Evolutionary conservation across 2,888 invertebrate species (phyloP).

Genomic region (Laspeyria flexula): DNA sequence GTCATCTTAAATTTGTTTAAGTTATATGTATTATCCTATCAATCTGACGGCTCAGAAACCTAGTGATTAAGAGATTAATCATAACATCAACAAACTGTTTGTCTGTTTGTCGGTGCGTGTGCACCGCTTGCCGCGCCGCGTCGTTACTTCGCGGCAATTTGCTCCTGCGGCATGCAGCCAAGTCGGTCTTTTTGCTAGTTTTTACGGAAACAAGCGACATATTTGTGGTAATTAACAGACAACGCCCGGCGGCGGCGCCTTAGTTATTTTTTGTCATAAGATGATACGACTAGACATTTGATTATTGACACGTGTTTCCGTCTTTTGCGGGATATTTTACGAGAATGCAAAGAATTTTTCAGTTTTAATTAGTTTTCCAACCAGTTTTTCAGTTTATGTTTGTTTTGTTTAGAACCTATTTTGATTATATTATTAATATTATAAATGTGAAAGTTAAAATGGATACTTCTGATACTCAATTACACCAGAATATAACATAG

Average conservation of each 20-base stretch:
- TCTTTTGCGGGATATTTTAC: constrained; percentile 41
- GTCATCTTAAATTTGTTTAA: too few relatives aligned
- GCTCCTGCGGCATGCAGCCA: constrained; percentile 39
- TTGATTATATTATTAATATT: too few relatives aligned
- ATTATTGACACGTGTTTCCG: constrained; percentile 50
- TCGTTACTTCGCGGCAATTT: constrained; percentile 69
- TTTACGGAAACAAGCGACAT: constrained; percentile 59
- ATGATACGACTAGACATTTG: constrained; percentile 25
- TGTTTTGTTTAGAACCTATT: background rate
- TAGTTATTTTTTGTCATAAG: constrained; percentile 44
- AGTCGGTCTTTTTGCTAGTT: constrained; percentile 20
- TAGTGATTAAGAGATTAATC: constrained; percentile 28
- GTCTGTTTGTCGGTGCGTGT: constrained; percentile 55
- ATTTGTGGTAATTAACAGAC: constrained; percentile 82
- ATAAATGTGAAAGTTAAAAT: too few relatives aligned
- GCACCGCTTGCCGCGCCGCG: constrained; percentile 53
- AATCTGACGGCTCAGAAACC: too few relatives aligned
- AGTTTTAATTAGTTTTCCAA: constrained; percentile 35
- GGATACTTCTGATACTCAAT: too few relatives aligned
- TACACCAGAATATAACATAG: too few relatives aligned
- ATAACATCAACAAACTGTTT: constrained; percentile 31
- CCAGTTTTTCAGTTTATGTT: background rate
- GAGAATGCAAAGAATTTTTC: constrained; percentile 40
- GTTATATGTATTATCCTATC: constrained; percentile 1
- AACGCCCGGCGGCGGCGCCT: constrained; percentile 58